Evolutionary conservation across 1,140 invertebrate species (phyloP).

Genomic region (Anastatus disparis): DNA sequence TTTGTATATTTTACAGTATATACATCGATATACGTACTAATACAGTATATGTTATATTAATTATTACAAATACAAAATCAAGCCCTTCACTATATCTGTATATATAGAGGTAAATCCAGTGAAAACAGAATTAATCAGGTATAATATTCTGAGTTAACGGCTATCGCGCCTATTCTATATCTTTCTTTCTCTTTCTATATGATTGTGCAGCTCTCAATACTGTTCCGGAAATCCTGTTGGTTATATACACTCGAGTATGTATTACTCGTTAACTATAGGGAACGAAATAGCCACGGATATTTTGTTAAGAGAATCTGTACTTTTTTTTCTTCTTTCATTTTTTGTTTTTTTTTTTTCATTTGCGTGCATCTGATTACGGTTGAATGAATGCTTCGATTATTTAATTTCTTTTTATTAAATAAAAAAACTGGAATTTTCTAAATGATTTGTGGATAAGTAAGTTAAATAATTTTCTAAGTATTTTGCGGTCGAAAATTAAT

Average conservation of each 20-base stretch:
- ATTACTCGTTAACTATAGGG: constrained; percentile 28
- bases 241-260: constrained; percentile 14
- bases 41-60: no score
- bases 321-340: no score
- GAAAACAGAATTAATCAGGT: constrained; percentile 9
- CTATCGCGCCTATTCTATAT: no score
- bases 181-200: no score
- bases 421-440: no score
- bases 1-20: no score
- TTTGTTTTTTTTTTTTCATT: constrained; percentile 17
- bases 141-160: constrained; percentile 5
- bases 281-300: constrained; percentile 1
- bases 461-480: no score
- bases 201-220: background rate
- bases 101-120: background rate
- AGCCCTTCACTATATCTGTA: no score
- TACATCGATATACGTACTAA: no score
- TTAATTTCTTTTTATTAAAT: background rate
- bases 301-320: no score
- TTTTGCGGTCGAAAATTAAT: no score
- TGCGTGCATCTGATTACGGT: constrained; percentile 5
- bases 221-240: constrained; percentile 36
- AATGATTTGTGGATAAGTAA: no score
- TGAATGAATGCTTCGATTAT: constrained; percentile 13
- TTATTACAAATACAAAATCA: background rate